Evolutionary conservation across 2,113 vertebrate genomes (phyloP), one percentile per base, ranked within the genome.

Genomic region (Phalacrocorax brasilianus): DNA sequence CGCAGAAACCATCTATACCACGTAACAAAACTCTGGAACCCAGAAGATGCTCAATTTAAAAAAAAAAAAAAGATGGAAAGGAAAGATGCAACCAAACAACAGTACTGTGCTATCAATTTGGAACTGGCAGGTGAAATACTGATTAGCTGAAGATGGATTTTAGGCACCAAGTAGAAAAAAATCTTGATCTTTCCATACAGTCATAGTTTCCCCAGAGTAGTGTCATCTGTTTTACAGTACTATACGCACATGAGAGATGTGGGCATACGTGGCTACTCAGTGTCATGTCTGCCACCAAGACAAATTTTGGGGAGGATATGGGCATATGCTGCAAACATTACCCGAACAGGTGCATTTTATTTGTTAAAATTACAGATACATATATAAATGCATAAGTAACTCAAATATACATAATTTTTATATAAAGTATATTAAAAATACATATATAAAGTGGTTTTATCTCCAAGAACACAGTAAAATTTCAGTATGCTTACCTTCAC

Each of bases 401-500:
- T 90, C 12, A 38, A 65, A 68, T 50, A 78, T 3, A 14, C 5
- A 11, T 40, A 5, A 35, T 35, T 88, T 21, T 12, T 35, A 21
- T 20, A 0, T 35, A 5, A 58, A 20, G 12, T 44, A 27, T 19
- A 15, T 50, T 35, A 62, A 63, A 26, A 61, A 50, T 28, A 45
- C 8, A 45, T 15, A 44, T 14, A 26, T 10, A 32, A 50, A 72
- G 17, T 11, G 15, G 5, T 67, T 14, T 11, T 11, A 76, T 10
- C 32, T 87, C 47, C 45, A 75, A 82, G 14, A 12, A 47, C n/a
- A 61, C 30, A 58, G 15, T 30, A 80, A 76, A 77, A 50, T 19
- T 38, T 81, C 38, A 33, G 55, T 23, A 40, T 14, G 47, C 88
- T 96, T 92, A 99, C 99, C 99, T 99, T 99, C 99, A 98, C 99